A percentile compares a stretch with the other conserved stretches of the same genome.
These are phyloP conservation scores for Mus spicilegus DNA, from an alignment of 2,113 vertebrate genomes.

Conservation along the genomic window DNA sequence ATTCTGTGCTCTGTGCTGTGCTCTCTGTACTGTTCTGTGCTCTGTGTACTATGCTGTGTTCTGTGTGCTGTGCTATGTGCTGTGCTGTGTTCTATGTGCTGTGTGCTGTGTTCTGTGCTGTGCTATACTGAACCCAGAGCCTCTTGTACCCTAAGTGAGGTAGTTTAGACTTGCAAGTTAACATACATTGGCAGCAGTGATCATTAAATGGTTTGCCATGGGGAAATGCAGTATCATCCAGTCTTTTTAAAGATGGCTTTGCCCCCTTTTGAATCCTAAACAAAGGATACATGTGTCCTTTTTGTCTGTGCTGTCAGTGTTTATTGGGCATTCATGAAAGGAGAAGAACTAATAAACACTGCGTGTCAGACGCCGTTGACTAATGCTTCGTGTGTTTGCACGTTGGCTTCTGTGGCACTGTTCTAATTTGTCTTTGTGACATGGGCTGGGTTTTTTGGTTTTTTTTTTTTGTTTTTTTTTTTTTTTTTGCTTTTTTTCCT, in stretches of 20 bases:
- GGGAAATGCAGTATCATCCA: not conserved
- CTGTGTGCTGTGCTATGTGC: no score
- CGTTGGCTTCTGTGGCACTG: not conserved
- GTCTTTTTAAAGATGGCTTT: not conserved
- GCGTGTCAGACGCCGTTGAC: not conserved
- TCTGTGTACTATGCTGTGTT: no score
- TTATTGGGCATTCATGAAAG: not conserved
- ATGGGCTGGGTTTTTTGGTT: not conserved
- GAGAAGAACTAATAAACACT: not conserved
- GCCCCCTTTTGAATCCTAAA: constrained; percentile 35
- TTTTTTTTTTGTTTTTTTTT: no score
- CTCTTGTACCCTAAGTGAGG: not conserved
- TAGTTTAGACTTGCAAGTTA: constrained; percentile 2
- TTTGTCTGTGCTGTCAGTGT: not conserved
- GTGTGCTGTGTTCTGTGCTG: not conserved
- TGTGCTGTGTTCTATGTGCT: not conserved
- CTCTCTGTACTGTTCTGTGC: no score
- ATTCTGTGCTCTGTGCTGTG: no score
- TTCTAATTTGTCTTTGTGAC: constrained; percentile 25
- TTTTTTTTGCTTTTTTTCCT: not conserved
- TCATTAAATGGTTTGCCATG: not conserved
- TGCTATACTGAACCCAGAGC: not conserved
- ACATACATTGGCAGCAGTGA: not conserved
- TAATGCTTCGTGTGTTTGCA: not conserved
- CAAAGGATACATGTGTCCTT: not conserved